Percentiles rank a stretch among this genome's conserved stretches.
Conservation (phyloP, 2,888 invertebrate species). For the Lochmaea capreae region DNA sequence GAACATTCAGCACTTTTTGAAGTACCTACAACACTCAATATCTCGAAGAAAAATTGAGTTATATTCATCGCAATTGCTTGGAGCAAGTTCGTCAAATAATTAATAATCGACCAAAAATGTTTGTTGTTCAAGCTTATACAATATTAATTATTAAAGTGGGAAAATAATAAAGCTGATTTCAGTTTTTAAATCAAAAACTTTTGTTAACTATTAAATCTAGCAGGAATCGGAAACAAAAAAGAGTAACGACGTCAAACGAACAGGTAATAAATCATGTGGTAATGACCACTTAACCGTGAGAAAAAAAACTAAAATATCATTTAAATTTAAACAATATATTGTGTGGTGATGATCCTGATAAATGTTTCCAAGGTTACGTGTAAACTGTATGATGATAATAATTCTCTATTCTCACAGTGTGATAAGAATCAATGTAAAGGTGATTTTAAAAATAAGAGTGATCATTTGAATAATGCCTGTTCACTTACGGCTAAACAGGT, state of each 20-base stretch:
- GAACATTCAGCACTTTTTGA: no score
- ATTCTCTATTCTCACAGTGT: constrained; percentile 25
- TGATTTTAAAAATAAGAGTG: constrained; percentile 15
- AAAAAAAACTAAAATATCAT: constrained; percentile 10
- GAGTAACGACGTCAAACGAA: neutral
- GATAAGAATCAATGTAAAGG: constrained; percentile 24
- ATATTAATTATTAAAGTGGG: neutral
- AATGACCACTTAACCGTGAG: constrained; percentile 5
- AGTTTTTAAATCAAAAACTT: neutral
- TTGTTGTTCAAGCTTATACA: neutral
- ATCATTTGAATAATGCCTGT: constrained; percentile 23
- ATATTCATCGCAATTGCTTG: no score
- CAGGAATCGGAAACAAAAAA: neutral
- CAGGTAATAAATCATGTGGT: constrained; percentile 10
- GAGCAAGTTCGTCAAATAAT: no score
- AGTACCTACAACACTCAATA: no score
- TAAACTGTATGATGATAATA: constrained; percentile 24
- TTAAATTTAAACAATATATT: constrained; percentile 17
- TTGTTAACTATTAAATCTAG: neutral
- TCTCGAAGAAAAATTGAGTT: no score
- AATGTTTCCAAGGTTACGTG: constrained; percentile 16
- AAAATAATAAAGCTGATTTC: neutral
- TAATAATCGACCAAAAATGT: neutral
- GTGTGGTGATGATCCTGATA: constrained; percentile 20
- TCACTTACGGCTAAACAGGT: neutral